These are phyloP conservation scores for Dendroctonus ponderosae DNA, from an alignment of 1,140 invertebrate genomes.

Conservation along the genomic window DNA sequence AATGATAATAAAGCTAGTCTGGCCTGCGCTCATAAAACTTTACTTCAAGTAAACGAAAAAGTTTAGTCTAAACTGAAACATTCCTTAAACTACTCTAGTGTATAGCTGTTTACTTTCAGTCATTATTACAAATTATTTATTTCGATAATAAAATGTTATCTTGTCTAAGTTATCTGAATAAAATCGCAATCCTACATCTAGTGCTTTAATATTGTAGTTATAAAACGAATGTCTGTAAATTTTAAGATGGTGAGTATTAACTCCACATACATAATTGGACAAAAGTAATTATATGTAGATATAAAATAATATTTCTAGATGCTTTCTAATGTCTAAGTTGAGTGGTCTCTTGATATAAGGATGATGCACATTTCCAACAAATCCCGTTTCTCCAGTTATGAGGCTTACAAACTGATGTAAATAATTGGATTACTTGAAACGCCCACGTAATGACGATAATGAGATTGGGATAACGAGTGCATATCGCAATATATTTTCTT, in stretches of 20 bases:
- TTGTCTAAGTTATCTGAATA: constrained; percentile 15
- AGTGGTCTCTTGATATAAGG: neutral
- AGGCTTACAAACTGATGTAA: no score
- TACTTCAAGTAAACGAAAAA: no score
- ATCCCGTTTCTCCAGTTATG: no score
- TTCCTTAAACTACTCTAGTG: no score
- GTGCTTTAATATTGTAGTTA: constrained; percentile 23
- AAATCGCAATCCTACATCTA: constrained; percentile 12
- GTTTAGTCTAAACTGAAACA: no score
- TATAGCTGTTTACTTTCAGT: no score
- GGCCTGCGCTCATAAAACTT: no score
- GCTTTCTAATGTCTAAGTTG: neutral
- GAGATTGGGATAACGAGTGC: constrained; percentile 21
- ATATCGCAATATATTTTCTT: constrained; percentile 40
- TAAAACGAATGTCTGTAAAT: neutral
- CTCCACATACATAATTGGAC: neutral
- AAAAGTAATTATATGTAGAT: constrained; percentile 5
- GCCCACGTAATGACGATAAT: neutral
- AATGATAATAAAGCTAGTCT: no score
- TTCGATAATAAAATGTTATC: neutral
- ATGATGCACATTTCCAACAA: no score
- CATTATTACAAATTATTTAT: no score
- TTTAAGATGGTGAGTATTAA: neutral
- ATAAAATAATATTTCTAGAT: constrained; percentile 3
- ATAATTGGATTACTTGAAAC: constrained; percentile 2